phyloP scores from a whole-genome alignment of 2,888 invertebrate genomes.

The Resseliella maxima region DNA sequence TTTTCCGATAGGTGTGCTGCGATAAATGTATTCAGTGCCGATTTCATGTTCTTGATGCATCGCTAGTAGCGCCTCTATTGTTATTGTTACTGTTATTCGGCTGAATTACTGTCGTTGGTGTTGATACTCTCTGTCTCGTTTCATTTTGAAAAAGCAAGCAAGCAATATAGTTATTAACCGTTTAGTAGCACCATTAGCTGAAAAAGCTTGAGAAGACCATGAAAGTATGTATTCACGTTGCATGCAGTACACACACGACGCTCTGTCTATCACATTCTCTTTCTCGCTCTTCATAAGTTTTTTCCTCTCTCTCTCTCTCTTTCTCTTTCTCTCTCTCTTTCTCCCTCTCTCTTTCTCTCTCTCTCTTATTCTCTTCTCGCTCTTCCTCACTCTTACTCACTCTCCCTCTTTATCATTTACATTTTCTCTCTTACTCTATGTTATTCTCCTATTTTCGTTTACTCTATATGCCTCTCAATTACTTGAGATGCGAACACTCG shows the following conservation, averaged over 20 bases:
- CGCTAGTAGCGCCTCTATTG: neutral
- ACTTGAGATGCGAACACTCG: neutral
- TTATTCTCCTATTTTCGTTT: neutral
- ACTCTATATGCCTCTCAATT: neutral
- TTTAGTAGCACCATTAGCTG: constrained; percentile 54
- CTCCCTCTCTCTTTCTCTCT: too few species aligned
- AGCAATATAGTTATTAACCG: constrained; percentile 53
- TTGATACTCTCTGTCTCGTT: neutral
- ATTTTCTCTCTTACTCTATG: too few species aligned
- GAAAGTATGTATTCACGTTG: neutral
- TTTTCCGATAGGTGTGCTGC: too few species aligned
- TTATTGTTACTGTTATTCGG: neutral
- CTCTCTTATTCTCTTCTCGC: too few species aligned
- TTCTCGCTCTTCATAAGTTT: too few species aligned
- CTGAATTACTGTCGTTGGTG: constrained; percentile 11
- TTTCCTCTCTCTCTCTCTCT: too few species aligned
- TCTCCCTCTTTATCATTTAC: too few species aligned
- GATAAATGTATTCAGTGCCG: too few species aligned
- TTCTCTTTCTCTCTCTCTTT: too few species aligned
- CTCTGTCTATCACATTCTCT: too few species aligned
- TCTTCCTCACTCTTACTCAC: too few species aligned
- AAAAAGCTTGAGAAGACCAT: constrained; percentile 14
- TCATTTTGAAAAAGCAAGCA: too few species aligned
- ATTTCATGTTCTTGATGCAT: neutral
- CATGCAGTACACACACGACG: neutral